Conservation (phyloP, 2,797 vertebrate species). For the Rhinatrema bivittatum region DNA sequence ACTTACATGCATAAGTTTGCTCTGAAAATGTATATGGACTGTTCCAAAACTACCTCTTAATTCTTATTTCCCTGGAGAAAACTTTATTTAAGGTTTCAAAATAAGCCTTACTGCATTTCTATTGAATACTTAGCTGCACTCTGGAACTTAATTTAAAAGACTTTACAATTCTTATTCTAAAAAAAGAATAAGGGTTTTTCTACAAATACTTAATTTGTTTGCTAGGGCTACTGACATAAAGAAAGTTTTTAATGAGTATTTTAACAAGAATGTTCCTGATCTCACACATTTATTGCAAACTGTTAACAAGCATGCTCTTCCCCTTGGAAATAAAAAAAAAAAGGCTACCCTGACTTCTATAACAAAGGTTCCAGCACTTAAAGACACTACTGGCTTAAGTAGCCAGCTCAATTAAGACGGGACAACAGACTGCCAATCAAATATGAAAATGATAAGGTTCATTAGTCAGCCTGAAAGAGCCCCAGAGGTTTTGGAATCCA, state of each 20-base stretch:
- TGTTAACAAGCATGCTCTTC: constrained; percentile 18
- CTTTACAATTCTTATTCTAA: too few relatives aligned
- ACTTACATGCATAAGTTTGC: too few relatives aligned
- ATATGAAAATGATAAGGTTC: constrained; percentile 37
- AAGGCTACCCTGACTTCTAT: constrained; percentile 32
- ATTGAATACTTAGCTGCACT: too few relatives aligned
- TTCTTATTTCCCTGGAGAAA: too few relatives aligned
- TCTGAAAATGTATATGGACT: too few relatives aligned
- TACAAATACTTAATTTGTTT: constrained; percentile 13
- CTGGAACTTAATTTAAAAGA: too few relatives aligned
- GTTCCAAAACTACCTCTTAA: too few relatives aligned
- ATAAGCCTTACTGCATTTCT: too few relatives aligned
- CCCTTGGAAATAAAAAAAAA: constrained; percentile 31
- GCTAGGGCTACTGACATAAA: constrained; percentile 2
- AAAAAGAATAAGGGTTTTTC: too few relatives aligned
- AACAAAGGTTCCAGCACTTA: constrained; percentile 44
- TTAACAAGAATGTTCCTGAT: constrained; percentile 29
- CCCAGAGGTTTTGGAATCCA: constrained; percentile 36
- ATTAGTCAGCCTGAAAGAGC: constrained; percentile 38
- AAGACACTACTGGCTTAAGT: constrained; percentile 23
- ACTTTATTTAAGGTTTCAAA: too few relatives aligned
- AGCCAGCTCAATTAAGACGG: constrained; percentile 54
- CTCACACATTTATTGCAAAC: constrained; percentile 17
- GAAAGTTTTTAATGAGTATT: constrained; percentile 16
- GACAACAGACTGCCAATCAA: constrained; percentile 45